phyloP scores from a whole-genome alignment of 92 coral and sea anemone species.

The Epizoanthus scotinus region DNA sequence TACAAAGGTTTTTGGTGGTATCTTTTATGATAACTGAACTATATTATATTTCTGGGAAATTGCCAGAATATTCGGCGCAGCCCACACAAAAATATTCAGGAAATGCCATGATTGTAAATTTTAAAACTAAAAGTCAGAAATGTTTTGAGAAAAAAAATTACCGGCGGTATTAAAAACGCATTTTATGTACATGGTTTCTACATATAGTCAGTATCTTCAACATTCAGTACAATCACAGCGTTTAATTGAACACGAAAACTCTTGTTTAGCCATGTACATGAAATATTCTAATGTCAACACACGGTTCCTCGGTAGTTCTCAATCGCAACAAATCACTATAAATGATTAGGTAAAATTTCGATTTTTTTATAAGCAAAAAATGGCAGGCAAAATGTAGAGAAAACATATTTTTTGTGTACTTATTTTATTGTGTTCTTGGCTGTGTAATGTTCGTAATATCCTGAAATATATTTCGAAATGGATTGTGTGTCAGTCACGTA shows the following conservation, averaged over 20 bases:
- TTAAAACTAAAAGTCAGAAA: constrained; percentile 1
- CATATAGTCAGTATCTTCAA: neutral
- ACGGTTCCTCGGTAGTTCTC: too few species aligned
- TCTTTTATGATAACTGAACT: neutral
- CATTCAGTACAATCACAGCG: neutral
- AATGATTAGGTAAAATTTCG: too few species aligned
- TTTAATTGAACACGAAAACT: neutral
- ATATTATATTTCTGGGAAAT: neutral
- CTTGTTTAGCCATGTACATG: neutral
- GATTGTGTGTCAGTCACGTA: too few species aligned
- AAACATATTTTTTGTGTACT: neutral
- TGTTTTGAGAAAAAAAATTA: too few species aligned
- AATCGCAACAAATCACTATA: too few species aligned
- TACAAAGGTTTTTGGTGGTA: neutral
- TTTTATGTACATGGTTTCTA: neutral
- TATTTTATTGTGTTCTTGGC: too few species aligned
- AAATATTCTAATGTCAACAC: neutral
- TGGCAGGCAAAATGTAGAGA: neutral
- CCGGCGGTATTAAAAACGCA: neutral
- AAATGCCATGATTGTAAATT: constrained; percentile 11
- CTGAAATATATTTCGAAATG: too few species aligned
- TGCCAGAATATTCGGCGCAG: constrained; percentile 10
- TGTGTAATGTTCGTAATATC: too few species aligned
- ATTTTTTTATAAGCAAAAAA: too few species aligned
- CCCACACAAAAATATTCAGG: constrained; percentile 6